These are phyloP conservation scores for Apamea crenata DNA, from an alignment of 2,888 invertebrate genomes.

Conservation along the genomic window DNA sequence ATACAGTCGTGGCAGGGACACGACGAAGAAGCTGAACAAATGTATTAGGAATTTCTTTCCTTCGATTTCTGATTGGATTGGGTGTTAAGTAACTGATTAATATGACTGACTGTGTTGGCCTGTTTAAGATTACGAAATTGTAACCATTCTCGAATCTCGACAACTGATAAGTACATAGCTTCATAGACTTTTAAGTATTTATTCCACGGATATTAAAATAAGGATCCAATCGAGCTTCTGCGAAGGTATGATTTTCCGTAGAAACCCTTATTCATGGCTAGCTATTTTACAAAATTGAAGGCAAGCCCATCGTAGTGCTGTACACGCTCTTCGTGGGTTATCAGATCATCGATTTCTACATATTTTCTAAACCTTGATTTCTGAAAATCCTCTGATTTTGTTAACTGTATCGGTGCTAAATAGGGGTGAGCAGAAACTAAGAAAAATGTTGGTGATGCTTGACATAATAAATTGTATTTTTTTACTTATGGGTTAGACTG, in stretches of 20 bases:
- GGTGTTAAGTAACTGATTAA: not conserved
- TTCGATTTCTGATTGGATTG: not conserved
- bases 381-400: not conserved
- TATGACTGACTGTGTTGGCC: not conserved
- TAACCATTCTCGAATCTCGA: not conserved
- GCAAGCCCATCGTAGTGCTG: conserved; percentile 1
- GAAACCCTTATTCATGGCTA: conserved; percentile 9
- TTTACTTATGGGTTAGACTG: not conserved
- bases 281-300: conserved; percentile 44
- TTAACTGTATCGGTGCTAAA: not conserved
- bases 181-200: not conserved
- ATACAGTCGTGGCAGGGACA: no score
- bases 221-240: conserved; percentile 40
- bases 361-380: conserved; percentile 10
- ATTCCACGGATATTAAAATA: conserved; percentile 40
- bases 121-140: not conserved
- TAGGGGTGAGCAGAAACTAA: no score
- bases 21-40: not conserved
- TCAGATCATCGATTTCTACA: conserved; percentile 13
- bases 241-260: conserved; percentile 40
- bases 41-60: not conserved
- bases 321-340: not conserved
- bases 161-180: not conserved
- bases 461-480: not conserved
- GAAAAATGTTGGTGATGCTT: not conserved